phyloP scores from a whole-genome alignment of 2,888 invertebrate genomes.

The Rhagonycha lutea region DNA sequence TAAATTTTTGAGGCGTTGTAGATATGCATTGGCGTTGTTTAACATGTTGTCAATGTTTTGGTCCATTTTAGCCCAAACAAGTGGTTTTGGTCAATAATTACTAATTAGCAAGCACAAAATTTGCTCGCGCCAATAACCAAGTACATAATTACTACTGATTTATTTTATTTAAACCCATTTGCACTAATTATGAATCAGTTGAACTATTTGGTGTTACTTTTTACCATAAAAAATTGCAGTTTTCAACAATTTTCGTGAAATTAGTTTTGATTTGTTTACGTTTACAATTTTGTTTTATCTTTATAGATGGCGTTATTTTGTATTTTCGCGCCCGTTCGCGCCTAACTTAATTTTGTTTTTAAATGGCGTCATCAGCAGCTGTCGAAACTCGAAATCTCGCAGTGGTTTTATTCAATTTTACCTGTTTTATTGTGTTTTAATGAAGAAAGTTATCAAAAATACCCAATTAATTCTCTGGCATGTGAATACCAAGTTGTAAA shows the following conservation, averaged over 20 bases:
- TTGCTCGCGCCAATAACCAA: not conserved
- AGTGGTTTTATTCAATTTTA: not conserved
- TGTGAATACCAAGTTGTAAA: not conserved
- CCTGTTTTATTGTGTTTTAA: not conserved
- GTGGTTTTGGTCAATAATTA: not conserved
- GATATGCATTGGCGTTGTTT: conserved; percentile 44
- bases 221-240: not conserved
- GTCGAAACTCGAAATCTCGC: not conserved
- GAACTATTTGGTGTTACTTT: not conserved
- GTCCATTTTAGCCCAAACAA: conserved; percentile 29
- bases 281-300: not conserved
- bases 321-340: too few relatives aligned
- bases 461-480: not conserved
- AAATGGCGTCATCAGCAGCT: not conserved
- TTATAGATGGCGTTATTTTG: not conserved
- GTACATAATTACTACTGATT: not conserved
- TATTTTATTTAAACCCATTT: not conserved
- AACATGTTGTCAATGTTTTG: conserved; percentile 45
- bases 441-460: not conserved
- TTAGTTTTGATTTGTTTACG: too few relatives aligned
- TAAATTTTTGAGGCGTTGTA: conserved; percentile 40
- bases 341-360: not conserved
- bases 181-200: not conserved
- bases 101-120: not conserved
- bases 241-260: not conserved